phyloP scores from a whole-genome alignment of 2,888 invertebrate genomes.

The Trachelus tabidus region DNA sequence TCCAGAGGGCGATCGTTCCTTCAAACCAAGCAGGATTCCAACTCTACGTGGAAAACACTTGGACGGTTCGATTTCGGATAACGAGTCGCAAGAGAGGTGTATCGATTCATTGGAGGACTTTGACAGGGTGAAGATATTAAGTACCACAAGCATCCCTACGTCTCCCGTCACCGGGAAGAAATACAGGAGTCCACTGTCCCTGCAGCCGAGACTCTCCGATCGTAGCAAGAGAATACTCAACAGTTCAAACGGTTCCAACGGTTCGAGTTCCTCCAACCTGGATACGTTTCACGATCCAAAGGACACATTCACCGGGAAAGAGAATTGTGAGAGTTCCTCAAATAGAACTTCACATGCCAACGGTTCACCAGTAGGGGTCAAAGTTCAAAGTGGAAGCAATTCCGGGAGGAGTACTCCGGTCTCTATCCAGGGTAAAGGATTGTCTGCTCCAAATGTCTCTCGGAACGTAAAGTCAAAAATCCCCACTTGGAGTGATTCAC shows the following conservation, averaged over 20 bases:
- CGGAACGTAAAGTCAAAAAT: slow-evolving; percentile 29
- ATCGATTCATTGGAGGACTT: slow-evolving; percentile 41
- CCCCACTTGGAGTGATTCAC: slow-evolving; percentile 30
- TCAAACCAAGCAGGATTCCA: slow-evolving; percentile 57
- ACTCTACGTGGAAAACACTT: slow-evolving; percentile 48
- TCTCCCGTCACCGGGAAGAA: slow-evolving; percentile 60
- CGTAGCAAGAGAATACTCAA: slow-evolving; percentile 41
- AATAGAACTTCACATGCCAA: slow-evolving; percentile 16
- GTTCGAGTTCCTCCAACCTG: slow-evolving; percentile 17
- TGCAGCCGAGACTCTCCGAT: slow-evolving; percentile 43
- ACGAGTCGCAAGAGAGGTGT: slow-evolving; percentile 44
- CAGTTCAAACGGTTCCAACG: slow-evolving; percentile 31
- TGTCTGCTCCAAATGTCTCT: slow-evolving; percentile 24
- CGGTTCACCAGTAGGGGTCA: slow-evolving; percentile 20
- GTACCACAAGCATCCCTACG: slow-evolving; percentile 46
- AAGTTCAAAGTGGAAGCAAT: slow-evolving; percentile 36
- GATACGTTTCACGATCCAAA: not conserved
- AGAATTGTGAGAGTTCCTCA: slow-evolving; percentile 9
- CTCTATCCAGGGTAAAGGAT: slow-evolving; percentile 32
- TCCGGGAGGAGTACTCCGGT: slow-evolving; percentile 44
- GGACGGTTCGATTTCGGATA: slow-evolving; percentile 42
- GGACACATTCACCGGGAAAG: slow-evolving; percentile 16
- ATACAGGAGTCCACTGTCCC: slow-evolving; percentile 54
- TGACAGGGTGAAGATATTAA: slow-evolving; percentile 21
- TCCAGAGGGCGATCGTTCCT: slow-evolving; percentile 39